These are phyloP conservation scores for Drosophila hawaiiensis DNA, from an alignment of 2,888 invertebrate species.

Conservation along the genomic window DNA sequence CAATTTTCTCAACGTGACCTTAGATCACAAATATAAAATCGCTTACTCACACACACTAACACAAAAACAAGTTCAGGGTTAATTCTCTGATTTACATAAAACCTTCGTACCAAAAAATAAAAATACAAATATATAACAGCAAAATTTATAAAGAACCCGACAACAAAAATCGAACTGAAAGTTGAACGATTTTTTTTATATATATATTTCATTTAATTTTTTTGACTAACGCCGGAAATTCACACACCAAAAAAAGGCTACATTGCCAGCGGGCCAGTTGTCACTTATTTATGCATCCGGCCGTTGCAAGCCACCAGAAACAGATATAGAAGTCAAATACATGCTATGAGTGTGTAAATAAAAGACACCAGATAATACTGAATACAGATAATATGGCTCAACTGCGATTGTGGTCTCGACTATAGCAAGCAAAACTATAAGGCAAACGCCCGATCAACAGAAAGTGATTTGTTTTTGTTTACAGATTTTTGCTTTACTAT, in stretches of 20 bases:
- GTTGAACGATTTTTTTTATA: slow-evolving; percentile 31
- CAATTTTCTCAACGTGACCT: slow-evolving; percentile 33
- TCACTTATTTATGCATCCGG: slow-evolving; percentile 81
- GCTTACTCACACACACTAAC: background rate
- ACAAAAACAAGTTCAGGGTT: slow-evolving; percentile 52
- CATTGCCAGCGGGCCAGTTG: slow-evolving; percentile 60
- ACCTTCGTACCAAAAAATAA: slow-evolving; percentile 47
- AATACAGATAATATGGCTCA: slow-evolving; percentile 42
- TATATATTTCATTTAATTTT: slow-evolving; percentile 25
- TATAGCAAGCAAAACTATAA: slow-evolving; percentile 25
- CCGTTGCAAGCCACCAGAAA: slow-evolving; percentile 41
- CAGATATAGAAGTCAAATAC: slow-evolving; percentile 26
- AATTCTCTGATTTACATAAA: slow-evolving; percentile 49
- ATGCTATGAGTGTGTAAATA: slow-evolving; percentile 33
- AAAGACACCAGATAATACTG: slow-evolving; percentile 45
- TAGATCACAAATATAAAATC: slow-evolving; percentile 3
- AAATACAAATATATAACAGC: slow-evolving; percentile 10
- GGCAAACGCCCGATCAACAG: background rate
- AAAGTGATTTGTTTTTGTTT: slow-evolving; percentile 19
- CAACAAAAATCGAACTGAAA: slow-evolving; percentile 51
- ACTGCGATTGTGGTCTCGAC: slow-evolving; percentile 38
- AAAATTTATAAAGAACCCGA: slow-evolving; percentile 28
- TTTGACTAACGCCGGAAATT: slow-evolving; percentile 63
- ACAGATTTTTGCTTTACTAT: background rate
- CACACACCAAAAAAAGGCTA: slow-evolving; percentile 39